These are phyloP conservation scores for Carpatolechia fugitivella DNA, from an alignment of 2,888 invertebrate species.

Conservation along the genomic window DNA sequence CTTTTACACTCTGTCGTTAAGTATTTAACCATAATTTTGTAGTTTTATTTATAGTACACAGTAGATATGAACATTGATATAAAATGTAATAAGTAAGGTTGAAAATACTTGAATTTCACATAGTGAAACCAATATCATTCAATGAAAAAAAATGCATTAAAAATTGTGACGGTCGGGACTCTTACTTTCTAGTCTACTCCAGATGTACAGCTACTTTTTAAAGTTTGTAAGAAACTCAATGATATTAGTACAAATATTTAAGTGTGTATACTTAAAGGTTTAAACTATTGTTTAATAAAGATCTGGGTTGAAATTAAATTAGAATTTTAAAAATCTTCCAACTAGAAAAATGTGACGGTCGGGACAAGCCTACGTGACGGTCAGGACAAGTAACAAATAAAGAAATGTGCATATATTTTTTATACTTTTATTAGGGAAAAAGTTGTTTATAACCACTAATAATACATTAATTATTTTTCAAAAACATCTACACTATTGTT, in stretches of 20 bases:
- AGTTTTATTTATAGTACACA: constrained; percentile 7
- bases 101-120: constrained; percentile 6
- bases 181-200: constrained; percentile 7
- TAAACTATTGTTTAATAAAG: not conserved
- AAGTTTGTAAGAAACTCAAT: constrained; percentile 11
- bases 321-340: no score
- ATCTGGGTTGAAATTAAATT: no score
- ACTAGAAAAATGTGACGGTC: no score
- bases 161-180: constrained; percentile 12
- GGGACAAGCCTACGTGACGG: no score
- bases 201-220: constrained; percentile 8
- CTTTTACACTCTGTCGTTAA: constrained; percentile 5
- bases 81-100: constrained; percentile 2
- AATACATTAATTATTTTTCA: constrained; percentile 18
- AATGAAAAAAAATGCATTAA: constrained; percentile 1
- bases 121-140: not conserved
- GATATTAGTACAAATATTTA: constrained; percentile 6
- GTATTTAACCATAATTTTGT: not conserved
- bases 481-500: constrained; percentile 18
- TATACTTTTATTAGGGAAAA: no score
- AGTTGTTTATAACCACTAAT: no score
- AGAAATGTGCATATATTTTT: no score
- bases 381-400: no score
- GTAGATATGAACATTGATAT: constrained; percentile 1
- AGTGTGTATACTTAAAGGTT: constrained; percentile 7